Conservation (phyloP, 2,888 invertebrate genomes). For the Tachina grossa region DNA sequence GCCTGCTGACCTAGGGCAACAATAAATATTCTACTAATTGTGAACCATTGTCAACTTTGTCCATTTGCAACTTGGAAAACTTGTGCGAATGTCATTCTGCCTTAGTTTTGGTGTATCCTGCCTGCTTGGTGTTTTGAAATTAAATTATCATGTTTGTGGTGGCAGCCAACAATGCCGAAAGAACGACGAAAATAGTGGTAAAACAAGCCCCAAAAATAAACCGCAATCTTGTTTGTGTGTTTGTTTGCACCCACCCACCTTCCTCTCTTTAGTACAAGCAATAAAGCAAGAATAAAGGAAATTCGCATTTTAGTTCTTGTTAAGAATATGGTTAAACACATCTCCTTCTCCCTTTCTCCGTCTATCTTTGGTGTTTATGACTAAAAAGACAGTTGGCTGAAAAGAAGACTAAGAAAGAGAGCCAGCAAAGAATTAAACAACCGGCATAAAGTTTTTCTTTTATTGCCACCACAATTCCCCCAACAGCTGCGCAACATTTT, state of each 20-base stretch:
- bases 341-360: not conserved
- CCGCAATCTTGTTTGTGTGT: constrained; percentile 28
- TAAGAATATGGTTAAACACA: constrained; percentile 58
- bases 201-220: constrained; percentile 19
- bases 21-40: constrained; percentile 49
- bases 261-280: not conserved
- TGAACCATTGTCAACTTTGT: constrained; percentile 49
- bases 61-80: constrained; percentile 1
- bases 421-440: constrained; percentile 30
- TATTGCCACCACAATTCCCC: constrained; percentile 61
- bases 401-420: not conserved
- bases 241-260: not conserved
- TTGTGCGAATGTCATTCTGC: not conserved
- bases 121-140: not conserved
- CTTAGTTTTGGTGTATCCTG: not conserved
- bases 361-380: not conserved
- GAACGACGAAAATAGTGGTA: not conserved
- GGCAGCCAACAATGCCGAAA: constrained; percentile 5
- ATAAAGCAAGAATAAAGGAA: constrained; percentile 51
- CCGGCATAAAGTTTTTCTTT: constrained; percentile 60
- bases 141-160: constrained; percentile 28
- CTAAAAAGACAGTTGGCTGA: constrained; percentile 1
- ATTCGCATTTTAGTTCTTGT: constrained; percentile 54
- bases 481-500: constrained; percentile 69
- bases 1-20: constrained; percentile 24